Evolutionary conservation across 2,888 invertebrate genomes (phyloP).

Genomic region (Pseudolycoriella hygida): DNA sequence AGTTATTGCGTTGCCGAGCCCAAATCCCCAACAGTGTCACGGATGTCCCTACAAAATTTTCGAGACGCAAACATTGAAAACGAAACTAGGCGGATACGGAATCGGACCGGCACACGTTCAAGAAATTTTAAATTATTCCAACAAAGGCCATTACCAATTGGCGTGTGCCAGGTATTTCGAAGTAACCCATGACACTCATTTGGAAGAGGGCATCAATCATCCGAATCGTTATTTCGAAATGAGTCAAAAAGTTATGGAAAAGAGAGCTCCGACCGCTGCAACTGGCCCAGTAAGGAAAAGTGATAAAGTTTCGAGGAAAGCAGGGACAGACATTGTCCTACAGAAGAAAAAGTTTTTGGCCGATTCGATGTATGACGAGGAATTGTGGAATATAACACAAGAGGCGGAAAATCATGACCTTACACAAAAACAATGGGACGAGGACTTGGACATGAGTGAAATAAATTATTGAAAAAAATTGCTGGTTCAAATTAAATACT

Average conservation of each 20-base stretch:
- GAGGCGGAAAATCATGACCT: slow-evolving; percentile 14
- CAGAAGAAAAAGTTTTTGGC: slow-evolving; percentile 9
- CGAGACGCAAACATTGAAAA: slow-evolving; percentile 51
- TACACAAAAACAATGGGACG: slow-evolving; percentile 3
- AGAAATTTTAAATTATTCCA: slow-evolving; percentile 53
- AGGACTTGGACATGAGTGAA: slow-evolving; percentile 11
- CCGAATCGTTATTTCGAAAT: slow-evolving; percentile 87
- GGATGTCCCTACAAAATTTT: slow-evolving; percentile 87
- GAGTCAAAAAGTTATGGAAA: slow-evolving; percentile 40
- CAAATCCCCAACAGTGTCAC: slow-evolving; percentile 49
- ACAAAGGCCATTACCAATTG: slow-evolving; percentile 66
- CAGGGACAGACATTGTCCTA: background rate
- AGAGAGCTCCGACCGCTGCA: slow-evolving; percentile 6
- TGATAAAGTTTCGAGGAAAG: background rate
- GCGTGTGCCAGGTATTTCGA: slow-evolving; percentile 84
- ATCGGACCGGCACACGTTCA: slow-evolving; percentile 41
- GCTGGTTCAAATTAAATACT: too few relatives aligned
- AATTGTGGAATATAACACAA: slow-evolving; percentile 24
- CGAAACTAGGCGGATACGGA: slow-evolving; percentile 50
- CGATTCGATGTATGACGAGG: slow-evolving; percentile 23
- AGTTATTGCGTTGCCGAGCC: slow-evolving; percentile 53
- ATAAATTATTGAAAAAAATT: slow-evolving; percentile 4
- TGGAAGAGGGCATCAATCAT: slow-evolving; percentile 55
- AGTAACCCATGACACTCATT: slow-evolving; percentile 42
- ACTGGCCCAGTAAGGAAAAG: background rate